Conservation (phyloP, 2,888 invertebrate genomes). For the Lithophane leautieri region DNA sequence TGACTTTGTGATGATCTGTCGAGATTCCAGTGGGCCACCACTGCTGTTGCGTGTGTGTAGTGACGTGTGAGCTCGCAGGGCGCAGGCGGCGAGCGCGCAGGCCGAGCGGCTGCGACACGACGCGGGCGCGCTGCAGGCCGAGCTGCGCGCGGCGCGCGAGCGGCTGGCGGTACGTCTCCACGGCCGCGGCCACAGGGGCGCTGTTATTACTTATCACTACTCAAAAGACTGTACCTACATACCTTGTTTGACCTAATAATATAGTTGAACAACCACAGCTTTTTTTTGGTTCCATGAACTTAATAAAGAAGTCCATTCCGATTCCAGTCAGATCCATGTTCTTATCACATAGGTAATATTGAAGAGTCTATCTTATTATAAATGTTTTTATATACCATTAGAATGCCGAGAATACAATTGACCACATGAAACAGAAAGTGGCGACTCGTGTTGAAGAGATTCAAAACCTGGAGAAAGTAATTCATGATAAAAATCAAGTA, state of each 20-base stretch:
- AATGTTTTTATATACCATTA: not conserved
- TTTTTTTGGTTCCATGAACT: not conserved
- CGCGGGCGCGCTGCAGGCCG: not conserved
- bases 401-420: constrained; percentile 37
- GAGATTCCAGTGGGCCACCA: too few species aligned
- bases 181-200: not conserved
- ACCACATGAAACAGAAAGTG: constrained; percentile 22
- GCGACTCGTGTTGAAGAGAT: constrained; percentile 19
- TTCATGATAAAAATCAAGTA: constrained; percentile 50
- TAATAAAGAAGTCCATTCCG: not conserved
- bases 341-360: not conserved
- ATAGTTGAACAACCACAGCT: not conserved
- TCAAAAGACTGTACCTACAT: not conserved
- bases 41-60: not conserved
- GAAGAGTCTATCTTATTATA: not conserved
- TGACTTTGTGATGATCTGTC: too few species aligned
- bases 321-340: not conserved
- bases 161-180: constrained; percentile 24
- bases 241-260: not conserved
- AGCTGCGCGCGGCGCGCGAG: constrained; percentile 10
- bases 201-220: not conserved
- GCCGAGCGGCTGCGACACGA: constrained; percentile 3
- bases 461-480: constrained; percentile 24
- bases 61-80: constrained; percentile 6
- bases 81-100: constrained; percentile 17